phyloP scores from a whole-genome alignment of 1,140 invertebrate genomes.

The fruit fly (Drosophila melanogaster) region DNA sequence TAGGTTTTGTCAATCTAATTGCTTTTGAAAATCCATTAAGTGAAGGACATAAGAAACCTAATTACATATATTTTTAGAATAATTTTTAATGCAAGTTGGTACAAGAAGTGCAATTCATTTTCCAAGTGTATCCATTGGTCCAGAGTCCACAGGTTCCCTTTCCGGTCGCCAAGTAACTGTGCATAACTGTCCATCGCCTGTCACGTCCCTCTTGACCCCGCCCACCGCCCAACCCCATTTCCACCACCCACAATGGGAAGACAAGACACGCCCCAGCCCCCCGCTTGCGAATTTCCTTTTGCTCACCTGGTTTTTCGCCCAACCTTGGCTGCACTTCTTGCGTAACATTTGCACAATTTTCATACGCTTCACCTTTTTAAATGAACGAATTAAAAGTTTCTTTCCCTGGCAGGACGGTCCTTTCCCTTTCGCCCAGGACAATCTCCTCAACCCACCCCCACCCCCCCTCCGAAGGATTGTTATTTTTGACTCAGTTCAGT shows the following conservation, averaged over 20 bases:
- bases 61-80: too few species aligned
- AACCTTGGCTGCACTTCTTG: constrained; percentile 41
- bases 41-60: too few species aligned
- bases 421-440: neutral
- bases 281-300: neutral
- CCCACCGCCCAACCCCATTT: neutral
- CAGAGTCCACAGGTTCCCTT: neutral
- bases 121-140: neutral
- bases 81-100: too few species aligned
- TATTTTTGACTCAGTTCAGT: constrained; percentile 36
- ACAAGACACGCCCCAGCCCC: neutral
- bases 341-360: constrained; percentile 75
- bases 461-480: constrained; percentile 7
- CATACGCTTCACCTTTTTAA: constrained; percentile 80
- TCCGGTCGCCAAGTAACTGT: constrained; percentile 31
- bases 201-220: constrained; percentile 53
- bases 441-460: neutral
- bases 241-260: neutral
- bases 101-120: neutral
- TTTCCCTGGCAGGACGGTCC: constrained; percentile 32
- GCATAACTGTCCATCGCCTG: constrained; percentile 58
- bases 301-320: neutral
- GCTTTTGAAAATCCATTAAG: too few species aligned
- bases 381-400: constrained; percentile 82
- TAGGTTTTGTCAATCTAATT: too few species aligned